phyloP scores from a whole-genome alignment of 2,888 invertebrate species.

The Biston stratarius region DNA sequence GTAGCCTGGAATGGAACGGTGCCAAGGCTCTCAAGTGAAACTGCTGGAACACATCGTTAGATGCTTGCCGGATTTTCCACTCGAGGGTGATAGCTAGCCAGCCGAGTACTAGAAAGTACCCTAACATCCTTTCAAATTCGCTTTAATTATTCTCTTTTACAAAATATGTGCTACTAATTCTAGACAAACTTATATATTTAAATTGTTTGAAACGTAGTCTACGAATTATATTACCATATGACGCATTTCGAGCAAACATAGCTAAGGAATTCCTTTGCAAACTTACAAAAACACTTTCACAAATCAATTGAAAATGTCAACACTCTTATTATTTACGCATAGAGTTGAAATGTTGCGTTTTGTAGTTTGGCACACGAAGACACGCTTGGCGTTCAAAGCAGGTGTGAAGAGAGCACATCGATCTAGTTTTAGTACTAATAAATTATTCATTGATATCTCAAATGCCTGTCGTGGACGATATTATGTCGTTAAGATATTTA shows the following conservation, averaged over 20 bases:
- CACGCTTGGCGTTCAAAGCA: conserved; percentile 3
- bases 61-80: no score
- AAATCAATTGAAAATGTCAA: no score
- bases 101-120: no score
- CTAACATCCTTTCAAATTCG: no score
- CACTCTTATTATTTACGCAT: background rate
- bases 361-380: background rate
- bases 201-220: no score
- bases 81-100: no score
- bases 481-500: conserved; percentile 33
- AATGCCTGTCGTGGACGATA: conserved; percentile 24
- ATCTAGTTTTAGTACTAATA: conserved; percentile 27
- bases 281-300: background rate
- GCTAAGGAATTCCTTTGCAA: background rate
- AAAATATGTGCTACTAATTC: no score
- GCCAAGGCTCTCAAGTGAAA: no score
- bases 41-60: no score
- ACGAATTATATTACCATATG: no score
- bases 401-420: conserved; percentile 29
- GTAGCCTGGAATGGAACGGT: no score
- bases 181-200: background rate
- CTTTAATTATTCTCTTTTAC: no score
- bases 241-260: background rate
- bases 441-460: conserved; percentile 29
- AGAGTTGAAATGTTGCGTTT: background rate